A percentile compares a stretch with the other conserved stretches of the same genome.
Conservation (phyloP, 2,797 vertebrate genomes). For the Discoglossus pictus region DNA sequence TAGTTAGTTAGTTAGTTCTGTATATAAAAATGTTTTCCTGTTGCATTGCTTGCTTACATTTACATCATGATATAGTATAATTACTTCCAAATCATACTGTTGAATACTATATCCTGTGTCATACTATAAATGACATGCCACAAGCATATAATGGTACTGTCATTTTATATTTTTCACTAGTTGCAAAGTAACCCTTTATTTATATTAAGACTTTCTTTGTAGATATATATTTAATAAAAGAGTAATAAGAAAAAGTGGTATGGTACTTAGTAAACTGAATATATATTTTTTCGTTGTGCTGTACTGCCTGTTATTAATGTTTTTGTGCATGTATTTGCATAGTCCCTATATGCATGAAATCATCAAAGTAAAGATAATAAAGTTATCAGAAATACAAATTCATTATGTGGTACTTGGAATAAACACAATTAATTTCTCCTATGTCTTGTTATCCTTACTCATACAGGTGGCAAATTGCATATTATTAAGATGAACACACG, state of each 20-base stretch:
- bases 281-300: not conserved
- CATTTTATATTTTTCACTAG: no score
- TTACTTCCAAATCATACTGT: no score
- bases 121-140: no score
- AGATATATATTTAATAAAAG: slow-evolving; percentile 14
- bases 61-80: no score
- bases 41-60: no score
- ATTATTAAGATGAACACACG: slow-evolving; percentile 33
- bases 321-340: slow-evolving; percentile 4
- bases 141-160: no score
- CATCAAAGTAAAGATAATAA: slow-evolving; percentile 18
- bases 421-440: slow-evolving; percentile 18
- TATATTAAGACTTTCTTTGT: no score
- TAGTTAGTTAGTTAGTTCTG: no score
- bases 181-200: no score
- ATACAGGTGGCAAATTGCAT: slow-evolving; percentile 39
- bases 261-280: not conserved
- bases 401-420: slow-evolving; percentile 1
- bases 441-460: slow-evolving; percentile 3
- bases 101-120: no score
- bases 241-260: slow-evolving; percentile 9
- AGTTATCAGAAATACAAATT: slow-evolving; percentile 8
- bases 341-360: slow-evolving; percentile 5
- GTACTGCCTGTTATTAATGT: slow-evolving; percentile 9
- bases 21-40: no score